Evolutionary conservation across 1,140 invertebrate species (phyloP), one percentile per base, ranked within the genome.

Genomic region (Melipona quadrifasciata): DNA sequence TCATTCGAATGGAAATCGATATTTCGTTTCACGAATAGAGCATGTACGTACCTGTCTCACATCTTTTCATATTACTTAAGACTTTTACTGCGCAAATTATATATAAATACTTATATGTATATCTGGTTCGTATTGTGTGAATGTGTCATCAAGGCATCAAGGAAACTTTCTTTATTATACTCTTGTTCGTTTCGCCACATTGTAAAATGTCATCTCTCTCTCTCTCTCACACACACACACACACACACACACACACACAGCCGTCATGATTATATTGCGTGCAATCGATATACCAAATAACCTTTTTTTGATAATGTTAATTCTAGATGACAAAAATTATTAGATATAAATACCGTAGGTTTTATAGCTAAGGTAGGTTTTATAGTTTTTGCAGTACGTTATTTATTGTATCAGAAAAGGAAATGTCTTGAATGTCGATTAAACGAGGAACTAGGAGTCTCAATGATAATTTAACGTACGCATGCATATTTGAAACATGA

Each of bases 211-310:
- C 74, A 82, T 85, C 39, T 31, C 31, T 1, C 31, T 31, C 31
- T 1, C 31, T 31, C 31, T 1, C 31, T 31, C 31, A 8, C 39
- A 10, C 8, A 8, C 39, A 8, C 39, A 8, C 8, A 10, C 39
- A 47, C 39, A 47, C 39, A 47, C 39, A 47, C 39, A 47, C 6
- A 47, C 6, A 47, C 65, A 82, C 65, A 72, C 51, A 89, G 24
- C 73, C 87, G 75, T 90, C 86, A 83, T 83, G 80, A 85, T n/a
- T n/a, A n/a, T 83, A 77, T 83, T 89, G 82, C 82, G 90, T 90
- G 89, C 90, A 90, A 90, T 90, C 78, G 72, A 90, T 83, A 83
- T 70, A 79, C 82, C 80, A 90, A 90, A 85, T 90, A 87, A 72
- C 87, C 39, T 90, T 88, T 86, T 86, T 82, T 85, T 90, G 65